Conservation (phyloP, 2,113 vertebrate genomes). For the Prunella himalayana region DNA sequence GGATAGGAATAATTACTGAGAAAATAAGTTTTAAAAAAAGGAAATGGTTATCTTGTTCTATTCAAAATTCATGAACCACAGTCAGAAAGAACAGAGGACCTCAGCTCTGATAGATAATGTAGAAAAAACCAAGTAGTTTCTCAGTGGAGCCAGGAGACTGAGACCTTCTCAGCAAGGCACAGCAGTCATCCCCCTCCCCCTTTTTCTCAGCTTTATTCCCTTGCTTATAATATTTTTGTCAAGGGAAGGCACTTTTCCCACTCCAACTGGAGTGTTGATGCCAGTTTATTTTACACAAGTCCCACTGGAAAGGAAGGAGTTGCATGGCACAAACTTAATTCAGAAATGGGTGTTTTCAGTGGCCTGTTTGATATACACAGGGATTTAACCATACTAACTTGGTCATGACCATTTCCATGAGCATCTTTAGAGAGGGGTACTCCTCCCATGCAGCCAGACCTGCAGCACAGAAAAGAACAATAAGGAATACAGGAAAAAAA, state of each 20-base stretch:
- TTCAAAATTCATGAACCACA: not conserved
- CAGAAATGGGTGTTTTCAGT: not conserved
- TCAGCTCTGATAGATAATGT: fast-evolving
- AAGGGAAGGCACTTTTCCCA: not conserved
- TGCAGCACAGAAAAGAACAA: slow-evolving; percentile 34
- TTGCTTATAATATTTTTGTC: not conserved
- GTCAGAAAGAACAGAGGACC: not conserved
- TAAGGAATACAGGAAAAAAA: not conserved
- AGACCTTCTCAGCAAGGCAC: not conserved
- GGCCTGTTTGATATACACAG: not conserved
- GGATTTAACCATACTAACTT: slow-evolving; percentile 76
- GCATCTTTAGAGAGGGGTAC: slow-evolving; percentile 97
- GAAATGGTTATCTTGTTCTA: not conserved
- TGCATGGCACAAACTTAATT: not conserved
- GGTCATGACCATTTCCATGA: slow-evolving; percentile 99
- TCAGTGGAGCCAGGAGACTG: not conserved
- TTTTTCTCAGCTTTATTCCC: not conserved
- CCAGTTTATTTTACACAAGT: not conserved
- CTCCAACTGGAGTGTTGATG: not conserved
- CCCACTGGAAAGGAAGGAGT: not conserved
- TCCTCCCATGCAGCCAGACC: slow-evolving; percentile 96
- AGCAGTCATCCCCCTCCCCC: not conserved
- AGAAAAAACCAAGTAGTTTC: not conserved
- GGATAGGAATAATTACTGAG: slow-evolving; percentile 92
- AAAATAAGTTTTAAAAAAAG: not conserved